phyloP scores from a whole-genome alignment of 2,888 invertebrate species.

The Loripinus fragilis region DNA sequence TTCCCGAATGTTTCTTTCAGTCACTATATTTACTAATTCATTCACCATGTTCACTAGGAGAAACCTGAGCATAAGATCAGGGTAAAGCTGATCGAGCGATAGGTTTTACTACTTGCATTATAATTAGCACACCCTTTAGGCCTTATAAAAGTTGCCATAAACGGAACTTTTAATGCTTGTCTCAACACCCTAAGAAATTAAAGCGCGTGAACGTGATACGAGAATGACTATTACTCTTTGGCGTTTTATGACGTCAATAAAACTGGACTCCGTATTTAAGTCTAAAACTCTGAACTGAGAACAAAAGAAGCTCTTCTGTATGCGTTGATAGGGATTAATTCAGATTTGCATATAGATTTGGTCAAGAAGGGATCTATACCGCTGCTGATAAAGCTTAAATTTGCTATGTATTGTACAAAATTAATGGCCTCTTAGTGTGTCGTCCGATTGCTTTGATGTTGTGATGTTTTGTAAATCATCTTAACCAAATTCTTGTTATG shows the following conservation, averaged over 20 bases:
- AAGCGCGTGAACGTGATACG: conserved; percentile 58
- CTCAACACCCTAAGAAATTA: conserved; percentile 64
- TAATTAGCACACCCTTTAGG: conserved; percentile 63
- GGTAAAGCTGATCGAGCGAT: conserved; percentile 48
- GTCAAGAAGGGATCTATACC: conserved; percentile 39
- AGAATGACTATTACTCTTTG: conserved; percentile 60
- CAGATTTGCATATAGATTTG: conserved; percentile 62
- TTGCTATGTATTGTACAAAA: conserved; percentile 45
- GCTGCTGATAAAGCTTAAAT: background rate
- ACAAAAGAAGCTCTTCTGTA: background rate
- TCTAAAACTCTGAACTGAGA: conserved; percentile 39
- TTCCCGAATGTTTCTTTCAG: too few species aligned
- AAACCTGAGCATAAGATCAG: background rate
- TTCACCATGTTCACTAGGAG: background rate
- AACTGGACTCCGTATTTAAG: conserved; percentile 55
- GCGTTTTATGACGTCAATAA: conserved; percentile 60
- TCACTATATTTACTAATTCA: background rate
- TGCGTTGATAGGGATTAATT: conserved; percentile 50
- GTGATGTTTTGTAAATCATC: conserved; percentile 7
- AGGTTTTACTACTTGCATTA: conserved; percentile 62
- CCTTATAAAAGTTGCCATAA: conserved; percentile 56
- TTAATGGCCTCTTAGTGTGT: conserved; percentile 35
- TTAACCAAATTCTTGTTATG: background rate
- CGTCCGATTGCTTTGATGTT: conserved; percentile 45
- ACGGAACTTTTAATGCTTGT: conserved; percentile 54